Evolutionary conservation across 2,888 invertebrate genomes (phyloP), one percentile per base, ranked within the genome.

Genomic region (Dynastes hyllus): DNA sequence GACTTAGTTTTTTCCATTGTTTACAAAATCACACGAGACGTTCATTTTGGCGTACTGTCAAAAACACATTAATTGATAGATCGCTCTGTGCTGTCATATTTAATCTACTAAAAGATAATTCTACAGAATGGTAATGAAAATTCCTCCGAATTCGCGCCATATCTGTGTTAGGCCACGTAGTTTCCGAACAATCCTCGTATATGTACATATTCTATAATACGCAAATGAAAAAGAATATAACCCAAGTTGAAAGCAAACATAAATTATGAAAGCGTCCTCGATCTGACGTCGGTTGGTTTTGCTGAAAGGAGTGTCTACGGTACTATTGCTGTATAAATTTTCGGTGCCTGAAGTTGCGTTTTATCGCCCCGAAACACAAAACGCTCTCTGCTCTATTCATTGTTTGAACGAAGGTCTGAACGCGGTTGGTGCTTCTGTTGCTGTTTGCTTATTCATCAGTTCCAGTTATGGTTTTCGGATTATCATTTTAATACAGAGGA

Each of bases 301-400:
- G 9, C 66, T 67, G 66, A 67, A 67, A 67, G 66, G 66, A 40
- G 45, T 67, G 45, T 40, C 66, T 67, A 67, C 66, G 16, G 66
- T 40, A 16, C 66, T 45, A 45, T 40, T 22, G n/a, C 16, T 45
- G 66, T 67, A 67, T 67, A 67, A 67, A 67, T 67, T 67, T 67
- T 67, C 66, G 66, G 66, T 67, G 40, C 45, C 66, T 45, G 66
- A 67, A 67, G 37, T 67, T 67, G 66, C 66, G 66, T 67, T 67
- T 67, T 67, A 67, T 67, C 66, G 66, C 66, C 22, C 16, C 66
- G n/a, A 67, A 67, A 67, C 66, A 67, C 66, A 67, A 45, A 67
- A 40, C 66, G 66, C 16, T 67, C 66, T n/a, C 66, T 67, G 1
- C 66, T 65, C 65, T 65, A 13, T 37, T 65, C 37, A 65, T 65